Percentiles rank a stretch among this genome's conserved stretches.
These are phyloP conservation scores for Philopotamus ludificatus DNA, from an alignment of 1,140 invertebrate species.

Conservation along the genomic window DNA sequence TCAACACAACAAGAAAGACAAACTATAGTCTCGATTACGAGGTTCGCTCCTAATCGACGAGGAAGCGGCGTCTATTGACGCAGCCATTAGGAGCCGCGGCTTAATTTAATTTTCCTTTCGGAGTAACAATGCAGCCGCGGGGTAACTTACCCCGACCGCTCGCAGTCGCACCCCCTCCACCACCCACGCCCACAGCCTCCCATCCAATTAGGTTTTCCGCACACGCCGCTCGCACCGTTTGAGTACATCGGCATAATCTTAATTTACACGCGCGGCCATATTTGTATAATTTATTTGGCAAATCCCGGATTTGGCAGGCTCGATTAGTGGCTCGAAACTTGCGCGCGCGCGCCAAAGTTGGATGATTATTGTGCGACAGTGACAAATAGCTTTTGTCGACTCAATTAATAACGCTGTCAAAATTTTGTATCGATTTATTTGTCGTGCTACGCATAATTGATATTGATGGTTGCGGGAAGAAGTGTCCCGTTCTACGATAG, in stretches of 20 bases:
- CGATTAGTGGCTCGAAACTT: slow-evolving; percentile 33
- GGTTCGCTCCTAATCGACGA: too few species aligned
- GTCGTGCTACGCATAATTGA: too few species aligned
- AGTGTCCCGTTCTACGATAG: too few species aligned
- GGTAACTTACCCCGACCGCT: too few species aligned
- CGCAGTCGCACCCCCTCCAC: too few species aligned
- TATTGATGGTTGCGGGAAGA: too few species aligned
- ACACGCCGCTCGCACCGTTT: too few species aligned
- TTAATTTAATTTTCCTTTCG: slow-evolving; percentile 1
- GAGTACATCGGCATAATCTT: slow-evolving; percentile 16
- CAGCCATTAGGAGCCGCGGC: background rate
- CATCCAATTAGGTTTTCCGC: slow-evolving; percentile 6
- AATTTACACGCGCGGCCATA: slow-evolving; percentile 30
- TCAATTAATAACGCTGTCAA: slow-evolving; percentile 21
- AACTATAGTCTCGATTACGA: too few species aligned
- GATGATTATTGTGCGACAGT: slow-evolving; percentile 28
- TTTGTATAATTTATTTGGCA: slow-evolving; percentile 37
- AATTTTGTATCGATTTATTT: background rate
- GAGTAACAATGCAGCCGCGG: background rate
- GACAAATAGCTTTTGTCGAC: slow-evolving; percentile 21
- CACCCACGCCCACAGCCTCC: background rate
- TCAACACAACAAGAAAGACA: too few species aligned
- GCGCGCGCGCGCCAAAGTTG: slow-evolving; percentile 12
- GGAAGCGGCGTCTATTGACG: slow-evolving; percentile 7
- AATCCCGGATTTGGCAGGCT: slow-evolving; percentile 34